Base-by-base conservation (phyloP, 2,888 invertebrate species). In the Ochropacha duplaris region DNA sequence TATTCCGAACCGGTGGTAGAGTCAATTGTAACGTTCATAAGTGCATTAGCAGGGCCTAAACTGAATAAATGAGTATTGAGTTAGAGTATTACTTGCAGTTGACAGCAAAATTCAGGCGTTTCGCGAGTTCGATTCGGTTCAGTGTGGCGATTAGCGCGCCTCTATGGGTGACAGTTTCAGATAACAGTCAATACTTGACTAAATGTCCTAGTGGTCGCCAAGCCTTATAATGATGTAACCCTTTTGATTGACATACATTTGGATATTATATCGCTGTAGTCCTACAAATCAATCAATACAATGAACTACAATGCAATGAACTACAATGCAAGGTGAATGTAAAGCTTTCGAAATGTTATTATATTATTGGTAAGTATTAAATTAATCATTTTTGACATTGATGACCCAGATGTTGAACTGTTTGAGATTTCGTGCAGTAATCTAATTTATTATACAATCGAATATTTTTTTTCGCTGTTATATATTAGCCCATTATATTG, bases 331-430 rank as follows among this genome's bases (percentile, higher is more conserved):
- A 55, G 58, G 24, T 63, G 60, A 62, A 49, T 54, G 57, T 36
- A 14, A 24, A 54, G 19, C 6, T 68, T 67, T 64, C 50, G 61
- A 61, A 65, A 69, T 57, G 51, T 36, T 55, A 55, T 73, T 65
- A 65, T 59, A 66, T 57, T 3, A 11, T 36, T 39, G 16, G 39
- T 19, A 56, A 66, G 54, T 63, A 31, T 34, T 24, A 11, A 52
- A 55, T 61, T 57, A 63, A 70, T 66, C 22, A 61, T 57, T 64
- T 16, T 51, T 54, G 55, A 59, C 50, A 59, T 59, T 54, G 12
- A 49, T 56, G 26, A 54, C 54, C 58, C 54, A 56, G 52, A 59
- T 59, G 28, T 50, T 28, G 22, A 49, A 22, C 26, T 14, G 22
- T 22, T 22, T 54, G 22, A 39, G 19, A 39, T 54, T 22, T 54